A percentile compares a stretch with the other conserved stretches of the same genome.
Evolutionary conservation across 2,888 invertebrate species (phyloP).

Genomic region (Smittia sp.): DNA sequence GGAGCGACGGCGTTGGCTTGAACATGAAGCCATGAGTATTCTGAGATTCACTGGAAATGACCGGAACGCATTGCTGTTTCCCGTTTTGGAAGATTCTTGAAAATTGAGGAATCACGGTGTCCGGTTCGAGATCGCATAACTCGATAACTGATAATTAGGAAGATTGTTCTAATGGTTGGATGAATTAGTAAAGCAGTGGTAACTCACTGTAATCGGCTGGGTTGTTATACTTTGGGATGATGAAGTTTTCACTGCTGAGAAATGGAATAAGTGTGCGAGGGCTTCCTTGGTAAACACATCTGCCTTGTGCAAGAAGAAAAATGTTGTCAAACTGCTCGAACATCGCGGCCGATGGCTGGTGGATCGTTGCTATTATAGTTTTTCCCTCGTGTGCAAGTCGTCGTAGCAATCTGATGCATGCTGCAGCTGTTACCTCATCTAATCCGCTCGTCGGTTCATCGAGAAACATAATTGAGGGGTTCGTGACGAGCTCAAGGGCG

Average conservation of each 20-base stretch:
- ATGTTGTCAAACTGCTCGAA: constrained; percentile 64
- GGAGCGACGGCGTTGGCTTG: constrained; percentile 23
- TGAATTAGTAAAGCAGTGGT: constrained; percentile 27
- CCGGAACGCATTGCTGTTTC: constrained; percentile 50
- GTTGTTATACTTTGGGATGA: constrained; percentile 64
- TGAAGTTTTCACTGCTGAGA: constrained; percentile 57
- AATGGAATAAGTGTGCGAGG: constrained; percentile 62
- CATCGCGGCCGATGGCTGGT: constrained; percentile 66
- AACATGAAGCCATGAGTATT: background rate
- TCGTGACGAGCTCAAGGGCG: constrained; percentile 78
- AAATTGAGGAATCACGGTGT: constrained; percentile 55
- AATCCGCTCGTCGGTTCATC: constrained; percentile 78
- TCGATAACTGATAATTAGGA: constrained; percentile 60
- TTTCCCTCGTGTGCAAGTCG: constrained; percentile 62
- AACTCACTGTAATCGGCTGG: constrained; percentile 69
- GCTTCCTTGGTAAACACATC: constrained; percentile 65
- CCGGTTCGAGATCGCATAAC: constrained; percentile 58
- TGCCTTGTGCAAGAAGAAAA: constrained; percentile 63
- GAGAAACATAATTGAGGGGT: constrained; percentile 78
- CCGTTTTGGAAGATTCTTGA: constrained; percentile 62
- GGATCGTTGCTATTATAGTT: constrained; percentile 69
- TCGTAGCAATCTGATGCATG: constrained; percentile 60
- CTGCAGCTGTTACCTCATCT: constrained; percentile 64
- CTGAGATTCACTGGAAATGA: background rate
- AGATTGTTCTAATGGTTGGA: background rate